Evolutionary conservation across 2,888 invertebrate genomes (phyloP).

Genomic region (Drosophila buzzatii): DNA sequence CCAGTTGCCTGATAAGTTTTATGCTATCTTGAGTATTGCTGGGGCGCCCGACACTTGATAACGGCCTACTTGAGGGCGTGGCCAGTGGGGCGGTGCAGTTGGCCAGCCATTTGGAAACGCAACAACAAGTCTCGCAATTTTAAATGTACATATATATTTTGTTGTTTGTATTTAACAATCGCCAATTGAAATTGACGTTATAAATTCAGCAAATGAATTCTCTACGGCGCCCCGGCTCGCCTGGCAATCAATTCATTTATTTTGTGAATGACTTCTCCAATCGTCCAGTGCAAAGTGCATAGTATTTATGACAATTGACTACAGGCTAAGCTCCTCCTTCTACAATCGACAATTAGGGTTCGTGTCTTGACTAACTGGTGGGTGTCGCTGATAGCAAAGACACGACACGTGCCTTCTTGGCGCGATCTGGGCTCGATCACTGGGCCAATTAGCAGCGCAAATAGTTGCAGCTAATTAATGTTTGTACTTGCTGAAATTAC

Average conservation of each 20-base stretch:
- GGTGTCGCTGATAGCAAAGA: neutral
- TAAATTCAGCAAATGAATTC: constrained; percentile 51
- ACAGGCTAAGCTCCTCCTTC: neutral
- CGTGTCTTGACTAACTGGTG: constrained; percentile 12
- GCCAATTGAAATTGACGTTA: constrained; percentile 60
- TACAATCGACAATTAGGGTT: constrained; percentile 32
- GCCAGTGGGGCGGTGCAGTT: constrained; percentile 10
- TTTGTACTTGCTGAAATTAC: constrained; percentile 58
- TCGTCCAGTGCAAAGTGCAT: constrained; percentile 40
- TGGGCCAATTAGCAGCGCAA: constrained; percentile 47
- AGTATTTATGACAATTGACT: constrained; percentile 17
- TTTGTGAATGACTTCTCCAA: constrained; percentile 35
- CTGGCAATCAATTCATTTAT: constrained; percentile 8
- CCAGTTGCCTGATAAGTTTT: constrained; percentile 48
- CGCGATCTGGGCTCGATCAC: constrained; percentile 11
- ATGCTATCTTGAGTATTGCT: constrained; percentile 56
- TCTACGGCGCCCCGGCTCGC: constrained; percentile 1
- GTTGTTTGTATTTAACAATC: constrained; percentile 42
- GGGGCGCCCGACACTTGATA: constrained; percentile 63
- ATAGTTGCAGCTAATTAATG: constrained; percentile 62
- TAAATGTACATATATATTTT: neutral
- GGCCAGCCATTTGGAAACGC: constrained; percentile 23
- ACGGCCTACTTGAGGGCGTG: constrained; percentile 24
- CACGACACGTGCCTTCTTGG: constrained; percentile 21
- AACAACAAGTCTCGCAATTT: constrained; percentile 26